These are phyloP conservation scores for Typhlomys cinereus DNA, from an alignment of 2,113 vertebrate genomes.

Conservation along the genomic window DNA sequence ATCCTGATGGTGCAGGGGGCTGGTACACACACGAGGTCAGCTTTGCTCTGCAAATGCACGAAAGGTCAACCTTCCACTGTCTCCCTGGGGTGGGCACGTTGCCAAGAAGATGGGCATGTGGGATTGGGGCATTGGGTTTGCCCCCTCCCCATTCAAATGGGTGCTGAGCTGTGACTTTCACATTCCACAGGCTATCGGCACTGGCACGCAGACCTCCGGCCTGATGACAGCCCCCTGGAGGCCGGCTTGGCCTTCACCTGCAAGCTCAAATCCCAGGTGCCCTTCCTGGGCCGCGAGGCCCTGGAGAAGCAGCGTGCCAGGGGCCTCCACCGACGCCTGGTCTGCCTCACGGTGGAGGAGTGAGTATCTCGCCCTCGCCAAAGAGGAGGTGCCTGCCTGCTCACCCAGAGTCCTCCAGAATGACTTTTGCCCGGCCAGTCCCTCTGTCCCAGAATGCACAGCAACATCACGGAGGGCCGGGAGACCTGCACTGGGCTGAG, in stretches of 20 bases:
- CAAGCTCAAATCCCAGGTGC: slow-evolving; percentile 90
- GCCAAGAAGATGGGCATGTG: not conserved
- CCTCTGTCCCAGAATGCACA: not conserved
- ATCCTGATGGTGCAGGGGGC: fast-evolving
- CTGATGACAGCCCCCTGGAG: slow-evolving; percentile 94
- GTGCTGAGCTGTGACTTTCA: fast-evolving
- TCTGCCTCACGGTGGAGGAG: slow-evolving; percentile 94
- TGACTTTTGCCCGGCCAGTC: fast-evolving
- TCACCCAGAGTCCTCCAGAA: not conserved
- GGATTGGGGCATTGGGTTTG: not conserved
- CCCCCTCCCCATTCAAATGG: not conserved
- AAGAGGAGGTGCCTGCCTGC: not conserved
- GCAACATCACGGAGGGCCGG: not conserved
- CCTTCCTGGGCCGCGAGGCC: slow-evolving; percentile 92
- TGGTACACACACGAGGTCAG: fast-evolving
- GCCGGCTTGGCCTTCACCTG: slow-evolving; percentile 96
- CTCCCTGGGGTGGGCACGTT: fast-evolving
- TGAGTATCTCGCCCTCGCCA: slow-evolving; percentile 77
- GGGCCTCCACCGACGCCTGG: slow-evolving; percentile 90
- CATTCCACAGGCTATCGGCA: slow-evolving; percentile 92
- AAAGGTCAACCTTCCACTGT: not conserved
- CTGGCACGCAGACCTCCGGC: slow-evolving; percentile 95
- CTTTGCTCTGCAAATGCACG: fast-evolving
- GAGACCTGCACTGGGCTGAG: too few species aligned
- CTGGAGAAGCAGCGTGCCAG: slow-evolving; percentile 90